These are phyloP conservation scores for Struthidea cinerea DNA, from an alignment of 2,113 vertebrate genomes.

Conservation along the genomic window DNA sequence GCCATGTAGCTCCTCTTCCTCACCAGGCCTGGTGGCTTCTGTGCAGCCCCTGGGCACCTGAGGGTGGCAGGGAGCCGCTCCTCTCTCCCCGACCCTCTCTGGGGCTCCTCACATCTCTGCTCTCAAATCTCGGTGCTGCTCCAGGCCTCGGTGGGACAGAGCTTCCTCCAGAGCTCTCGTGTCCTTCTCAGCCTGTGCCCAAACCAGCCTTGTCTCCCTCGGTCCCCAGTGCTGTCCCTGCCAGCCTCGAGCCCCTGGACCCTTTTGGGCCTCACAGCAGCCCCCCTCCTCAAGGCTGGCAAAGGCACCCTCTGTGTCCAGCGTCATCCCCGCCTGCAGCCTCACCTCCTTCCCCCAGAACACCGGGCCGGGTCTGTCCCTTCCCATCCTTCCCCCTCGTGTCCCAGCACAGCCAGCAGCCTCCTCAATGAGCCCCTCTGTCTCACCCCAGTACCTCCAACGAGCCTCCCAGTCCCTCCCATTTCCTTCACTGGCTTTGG, in stretches of 20 bases:
- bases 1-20: background rate
- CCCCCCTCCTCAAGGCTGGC: background rate
- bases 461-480: background rate
- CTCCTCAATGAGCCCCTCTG: background rate
- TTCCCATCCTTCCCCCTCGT: background rate
- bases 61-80: background rate
- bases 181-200: background rate
- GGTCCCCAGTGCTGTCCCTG: background rate
- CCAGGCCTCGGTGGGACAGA: background rate
- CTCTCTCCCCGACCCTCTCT: too few species aligned
- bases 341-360: background rate
- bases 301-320: background rate
- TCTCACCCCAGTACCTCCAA: background rate
- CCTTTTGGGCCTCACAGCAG: background rate
- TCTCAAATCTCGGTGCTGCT: background rate
- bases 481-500: background rate
- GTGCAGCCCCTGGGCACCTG: fast-evolving
- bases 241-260: fast-evolving
- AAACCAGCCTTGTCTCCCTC: background rate
- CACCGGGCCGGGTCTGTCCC: background rate
- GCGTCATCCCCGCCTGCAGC: fast-evolving
- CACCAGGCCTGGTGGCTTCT: background rate
- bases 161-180: background rate
- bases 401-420: background rate
- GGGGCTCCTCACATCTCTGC: background rate